Conservation (phyloP, 2,888 invertebrate genomes). For the Cheilosia pagana region DNA sequence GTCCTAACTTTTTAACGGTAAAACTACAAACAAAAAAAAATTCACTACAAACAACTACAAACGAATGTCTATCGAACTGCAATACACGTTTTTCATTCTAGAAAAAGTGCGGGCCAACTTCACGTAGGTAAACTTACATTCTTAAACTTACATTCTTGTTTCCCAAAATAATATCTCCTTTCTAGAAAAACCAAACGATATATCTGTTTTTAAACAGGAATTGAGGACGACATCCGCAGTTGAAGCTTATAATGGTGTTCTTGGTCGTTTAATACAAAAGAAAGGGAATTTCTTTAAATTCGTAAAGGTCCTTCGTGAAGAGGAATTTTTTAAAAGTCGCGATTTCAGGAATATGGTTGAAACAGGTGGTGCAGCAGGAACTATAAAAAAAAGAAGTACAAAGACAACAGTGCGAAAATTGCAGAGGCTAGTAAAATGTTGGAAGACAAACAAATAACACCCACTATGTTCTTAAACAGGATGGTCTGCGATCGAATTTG, state of each 20-base stretch:
- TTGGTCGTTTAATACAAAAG: slow-evolving; percentile 8
- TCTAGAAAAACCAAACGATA: slow-evolving; percentile 7
- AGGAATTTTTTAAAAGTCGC: slow-evolving; percentile 24
- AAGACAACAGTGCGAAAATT: slow-evolving; percentile 9
- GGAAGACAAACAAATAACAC: slow-evolving; percentile 21
- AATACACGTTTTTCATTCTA: no score
- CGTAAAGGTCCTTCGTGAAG: slow-evolving; percentile 5
- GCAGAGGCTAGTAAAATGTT: slow-evolving; percentile 7
- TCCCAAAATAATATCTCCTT: background rate
- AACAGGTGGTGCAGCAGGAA: slow-evolving; percentile 14
- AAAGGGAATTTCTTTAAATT: slow-evolving; percentile 16
- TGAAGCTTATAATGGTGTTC: slow-evolving; percentile 14
- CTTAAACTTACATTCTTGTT: background rate
- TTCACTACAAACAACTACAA: no score
- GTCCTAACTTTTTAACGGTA: no score
- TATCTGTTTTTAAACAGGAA: slow-evolving; percentile 7
- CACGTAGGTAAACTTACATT: slow-evolving; percentile 6
- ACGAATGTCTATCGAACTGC: no score
- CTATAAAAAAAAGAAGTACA: slow-evolving; percentile 15
- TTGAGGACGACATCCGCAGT: slow-evolving; percentile 13
- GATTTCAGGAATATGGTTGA: slow-evolving; percentile 7
- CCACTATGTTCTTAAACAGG: slow-evolving; percentile 7
- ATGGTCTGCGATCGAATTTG: slow-evolving; percentile 10
- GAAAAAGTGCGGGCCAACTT: no score
- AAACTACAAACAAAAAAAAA: no score